Conservation (phyloP, 1,140 invertebrate species). For the Mercenaria mercenaria region DNA sequence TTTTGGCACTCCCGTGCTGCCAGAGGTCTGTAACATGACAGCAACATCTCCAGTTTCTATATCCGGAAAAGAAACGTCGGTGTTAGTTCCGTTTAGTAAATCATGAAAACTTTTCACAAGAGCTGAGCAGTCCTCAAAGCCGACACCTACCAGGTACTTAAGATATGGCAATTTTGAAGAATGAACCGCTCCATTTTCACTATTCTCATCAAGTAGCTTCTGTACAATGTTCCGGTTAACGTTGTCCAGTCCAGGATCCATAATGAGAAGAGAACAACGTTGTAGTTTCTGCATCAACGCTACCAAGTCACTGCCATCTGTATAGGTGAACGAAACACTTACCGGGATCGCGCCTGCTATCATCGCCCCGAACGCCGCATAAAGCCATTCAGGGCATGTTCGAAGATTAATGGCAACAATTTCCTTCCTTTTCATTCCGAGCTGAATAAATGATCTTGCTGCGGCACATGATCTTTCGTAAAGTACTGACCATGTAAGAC, state of each 20-base stretch:
- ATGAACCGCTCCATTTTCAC: not conserved
- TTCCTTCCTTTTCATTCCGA: not conserved
- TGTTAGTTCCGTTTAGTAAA: not conserved
- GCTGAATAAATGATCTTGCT: not conserved
- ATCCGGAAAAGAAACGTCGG: not conserved
- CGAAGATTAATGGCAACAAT: not conserved
- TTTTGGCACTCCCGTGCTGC: constrained; percentile 41
- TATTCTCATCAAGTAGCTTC: not conserved
- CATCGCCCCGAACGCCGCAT: constrained; percentile 38
- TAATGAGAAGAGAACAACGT: not conserved
- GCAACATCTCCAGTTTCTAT: not conserved
- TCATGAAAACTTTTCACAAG: not conserved
- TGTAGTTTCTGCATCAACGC: not conserved
- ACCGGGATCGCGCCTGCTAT: constrained; percentile 17
- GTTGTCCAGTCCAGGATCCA: constrained; percentile 30
- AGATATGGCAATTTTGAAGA: not conserved
- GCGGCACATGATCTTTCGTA: constrained; percentile 13
- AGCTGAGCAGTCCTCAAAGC: not conserved
- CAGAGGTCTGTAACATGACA: constrained; percentile 4
- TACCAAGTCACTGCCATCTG: constrained; percentile 54
- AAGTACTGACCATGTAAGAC: not conserved
- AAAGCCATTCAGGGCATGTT: constrained; percentile 39
- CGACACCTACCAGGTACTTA: not conserved
- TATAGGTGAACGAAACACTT: not conserved
- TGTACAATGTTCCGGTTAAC: constrained; percentile 23